These are phyloP conservation scores for Misgurnus anguillicaudatus DNA, from an alignment of 2,113 vertebrate species.

Conservation along the genomic window DNA sequence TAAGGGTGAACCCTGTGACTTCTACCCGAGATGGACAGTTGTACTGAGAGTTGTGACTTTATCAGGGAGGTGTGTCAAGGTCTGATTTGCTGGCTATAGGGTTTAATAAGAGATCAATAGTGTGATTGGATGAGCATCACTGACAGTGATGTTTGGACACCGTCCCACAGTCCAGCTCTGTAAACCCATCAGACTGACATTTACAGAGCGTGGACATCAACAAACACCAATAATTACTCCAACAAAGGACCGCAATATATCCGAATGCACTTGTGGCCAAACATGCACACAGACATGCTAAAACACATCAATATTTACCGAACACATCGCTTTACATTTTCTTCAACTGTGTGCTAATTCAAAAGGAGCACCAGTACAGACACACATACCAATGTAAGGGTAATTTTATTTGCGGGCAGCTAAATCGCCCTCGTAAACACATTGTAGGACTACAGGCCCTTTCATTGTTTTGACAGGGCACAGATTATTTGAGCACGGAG, in stretches of 20 bases:
- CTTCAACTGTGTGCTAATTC: neutral
- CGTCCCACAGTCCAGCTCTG: slow-evolving; percentile 56
- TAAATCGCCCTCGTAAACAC: slow-evolving; percentile 69
- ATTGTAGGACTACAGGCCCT: slow-evolving; percentile 66
- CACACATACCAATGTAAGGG: neutral
- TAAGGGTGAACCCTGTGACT: too few relatives aligned
- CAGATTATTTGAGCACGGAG: slow-evolving; percentile 73
- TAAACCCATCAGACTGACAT: slow-evolving; percentile 52
- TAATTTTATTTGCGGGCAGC: slow-evolving; percentile 60
- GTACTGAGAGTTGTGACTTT: too few relatives aligned
- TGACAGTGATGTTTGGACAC: slow-evolving; percentile 34
- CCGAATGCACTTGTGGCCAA: neutral
- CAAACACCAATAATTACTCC: neutral
- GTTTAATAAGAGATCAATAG: slow-evolving; percentile 65
- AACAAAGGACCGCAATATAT: neutral
- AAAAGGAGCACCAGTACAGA: neutral
- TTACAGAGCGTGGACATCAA: slow-evolving; percentile 47
- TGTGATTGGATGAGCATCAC: slow-evolving; percentile 35
- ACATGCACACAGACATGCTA: neutral
- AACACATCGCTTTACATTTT: neutral
- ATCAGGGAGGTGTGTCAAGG: slow-evolving; percentile 54
- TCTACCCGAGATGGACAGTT: too few relatives aligned
- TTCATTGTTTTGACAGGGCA: slow-evolving; percentile 65
- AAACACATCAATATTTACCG: neutral
- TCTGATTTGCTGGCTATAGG: slow-evolving; percentile 54